A percentile compares a stretch with the other conserved stretches of the same genome.
Evolutionary conservation across 2,888 invertebrate genomes (phyloP).

Genomic region (Coenonympha arcania): DNA sequence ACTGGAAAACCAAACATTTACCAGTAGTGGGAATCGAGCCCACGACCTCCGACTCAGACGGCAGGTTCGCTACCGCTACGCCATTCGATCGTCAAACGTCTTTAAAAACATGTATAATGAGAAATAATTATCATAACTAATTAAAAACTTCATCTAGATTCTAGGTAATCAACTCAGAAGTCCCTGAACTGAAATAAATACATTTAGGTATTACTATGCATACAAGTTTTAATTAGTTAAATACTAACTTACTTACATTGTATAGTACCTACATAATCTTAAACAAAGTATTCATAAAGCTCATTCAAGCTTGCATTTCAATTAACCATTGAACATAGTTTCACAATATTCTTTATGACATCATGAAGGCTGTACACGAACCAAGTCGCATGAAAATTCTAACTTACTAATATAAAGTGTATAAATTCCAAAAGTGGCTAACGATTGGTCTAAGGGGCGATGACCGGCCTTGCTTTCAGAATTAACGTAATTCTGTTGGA

Average conservation of each 20-base stretch:
- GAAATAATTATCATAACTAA: no score
- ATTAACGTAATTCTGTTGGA: conserved; percentile 53
- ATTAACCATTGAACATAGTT: neutral
- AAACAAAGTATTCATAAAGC: neutral
- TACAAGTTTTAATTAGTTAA: neutral
- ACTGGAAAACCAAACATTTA: no score
- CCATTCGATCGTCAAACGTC: no score
- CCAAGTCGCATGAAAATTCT: neutral
- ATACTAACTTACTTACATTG: neutral
- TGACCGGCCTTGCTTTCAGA: conserved; percentile 56
- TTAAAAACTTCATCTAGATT: no score
- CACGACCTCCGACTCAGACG: no score
- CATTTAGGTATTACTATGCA: neutral
- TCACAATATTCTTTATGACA: neutral
- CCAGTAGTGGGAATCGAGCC: no score
- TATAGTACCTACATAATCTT: neutral
- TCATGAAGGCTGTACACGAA: no score
- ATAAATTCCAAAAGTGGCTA: conserved; percentile 37
- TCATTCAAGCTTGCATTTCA: neutral
- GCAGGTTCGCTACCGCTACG: no score
- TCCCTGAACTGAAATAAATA: neutral
- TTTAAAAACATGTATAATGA: no score
- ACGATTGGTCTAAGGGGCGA: conserved; percentile 43
- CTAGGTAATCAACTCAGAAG: no score
- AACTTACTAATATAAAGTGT: conserved; percentile 29